phyloP scores from a whole-genome alignment of 2,888 invertebrate species.

The Plebejus melissa region DNA sequence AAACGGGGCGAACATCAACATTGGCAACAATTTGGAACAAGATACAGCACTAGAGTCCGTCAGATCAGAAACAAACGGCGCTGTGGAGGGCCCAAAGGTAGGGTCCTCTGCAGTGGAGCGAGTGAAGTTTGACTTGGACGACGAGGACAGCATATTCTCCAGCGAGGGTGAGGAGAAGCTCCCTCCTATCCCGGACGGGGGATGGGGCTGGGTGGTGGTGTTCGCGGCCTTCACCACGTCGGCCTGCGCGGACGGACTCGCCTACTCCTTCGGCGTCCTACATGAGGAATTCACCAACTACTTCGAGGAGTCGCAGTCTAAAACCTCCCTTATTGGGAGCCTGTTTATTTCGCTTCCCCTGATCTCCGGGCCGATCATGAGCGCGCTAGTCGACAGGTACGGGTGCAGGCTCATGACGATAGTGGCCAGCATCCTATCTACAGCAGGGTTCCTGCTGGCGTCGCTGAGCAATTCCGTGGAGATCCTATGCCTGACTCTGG shows the following conservation, averaged over 20 bases:
- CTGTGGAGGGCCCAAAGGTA: constrained; percentile 35
- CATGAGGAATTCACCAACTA: constrained; percentile 88
- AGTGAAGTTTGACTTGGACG: constrained; percentile 68
- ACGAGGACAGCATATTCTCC: constrained; percentile 66
- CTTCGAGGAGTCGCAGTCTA: constrained; percentile 88
- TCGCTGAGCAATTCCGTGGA: constrained; percentile 84
- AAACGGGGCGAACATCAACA: constrained; percentile 34
- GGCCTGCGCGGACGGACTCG: constrained; percentile 93
- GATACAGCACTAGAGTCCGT: constrained; percentile 57
- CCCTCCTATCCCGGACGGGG: constrained; percentile 87
- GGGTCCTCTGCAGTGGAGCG: constrained; percentile 52
- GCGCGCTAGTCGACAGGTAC: constrained; percentile 89
- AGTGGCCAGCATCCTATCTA: constrained; percentile 83
- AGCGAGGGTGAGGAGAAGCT: constrained; percentile 60
- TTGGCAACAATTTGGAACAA: constrained; percentile 40
- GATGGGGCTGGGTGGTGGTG: constrained; percentile 95
- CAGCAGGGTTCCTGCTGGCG: constrained; percentile 86
- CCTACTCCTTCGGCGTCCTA: constrained; percentile 94
- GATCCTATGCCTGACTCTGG: constrained; percentile 89
- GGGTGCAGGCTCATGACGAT: constrained; percentile 88
- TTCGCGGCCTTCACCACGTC: constrained; percentile 90
- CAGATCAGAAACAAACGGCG: constrained; percentile 49
- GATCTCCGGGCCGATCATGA: constrained; percentile 89
- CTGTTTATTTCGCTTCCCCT: constrained; percentile 93
- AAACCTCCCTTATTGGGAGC: constrained; percentile 93